These are phyloP conservation scores for Thecocarcelia acutangulata DNA, from an alignment of 2,888 invertebrate genomes.

Conservation along the genomic window DNA sequence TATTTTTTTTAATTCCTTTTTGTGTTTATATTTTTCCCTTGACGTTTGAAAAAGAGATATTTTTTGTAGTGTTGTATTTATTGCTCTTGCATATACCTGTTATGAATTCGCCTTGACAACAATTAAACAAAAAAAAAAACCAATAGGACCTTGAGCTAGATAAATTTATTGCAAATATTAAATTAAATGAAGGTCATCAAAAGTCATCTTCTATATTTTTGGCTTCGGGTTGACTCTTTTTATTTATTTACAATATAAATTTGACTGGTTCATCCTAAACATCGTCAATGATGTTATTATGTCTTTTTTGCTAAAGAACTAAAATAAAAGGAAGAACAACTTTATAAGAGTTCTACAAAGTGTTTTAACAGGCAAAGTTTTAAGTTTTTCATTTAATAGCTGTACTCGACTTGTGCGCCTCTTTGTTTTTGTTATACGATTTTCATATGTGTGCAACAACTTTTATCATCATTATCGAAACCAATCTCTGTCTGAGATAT, in stretches of 20 bases:
- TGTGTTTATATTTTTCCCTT: too few species aligned
- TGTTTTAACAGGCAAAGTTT: conserved; percentile 58
- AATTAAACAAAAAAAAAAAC: too few species aligned
- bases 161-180: too few species aligned
- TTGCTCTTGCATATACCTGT: too few species aligned
- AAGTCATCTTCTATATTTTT: too few species aligned
- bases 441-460: conserved; percentile 61
- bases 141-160: too few species aligned
- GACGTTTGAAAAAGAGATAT: too few species aligned
- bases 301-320: conserved; percentile 2
- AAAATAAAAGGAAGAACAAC: conserved; percentile 32
- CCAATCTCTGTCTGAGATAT: conserved; percentile 51
- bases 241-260: background rate
- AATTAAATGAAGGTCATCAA: too few species aligned
- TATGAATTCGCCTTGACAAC: too few species aligned
- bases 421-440: conserved; percentile 32
- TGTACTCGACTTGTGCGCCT: conserved; percentile 1
- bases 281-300: conserved; percentile 9
- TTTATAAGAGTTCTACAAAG: conserved; percentile 49
- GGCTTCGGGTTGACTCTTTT: background rate
- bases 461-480: conserved; percentile 63
- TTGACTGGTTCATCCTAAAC: conserved; percentile 26
- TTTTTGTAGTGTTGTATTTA: too few species aligned
- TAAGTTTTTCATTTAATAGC: conserved; percentile 48
- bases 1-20: too few species aligned